These are phyloP conservation scores for Odontamblyopus lacepedii DNA, from an alignment of 2,797 vertebrate genomes.

Conservation along the genomic window DNA sequence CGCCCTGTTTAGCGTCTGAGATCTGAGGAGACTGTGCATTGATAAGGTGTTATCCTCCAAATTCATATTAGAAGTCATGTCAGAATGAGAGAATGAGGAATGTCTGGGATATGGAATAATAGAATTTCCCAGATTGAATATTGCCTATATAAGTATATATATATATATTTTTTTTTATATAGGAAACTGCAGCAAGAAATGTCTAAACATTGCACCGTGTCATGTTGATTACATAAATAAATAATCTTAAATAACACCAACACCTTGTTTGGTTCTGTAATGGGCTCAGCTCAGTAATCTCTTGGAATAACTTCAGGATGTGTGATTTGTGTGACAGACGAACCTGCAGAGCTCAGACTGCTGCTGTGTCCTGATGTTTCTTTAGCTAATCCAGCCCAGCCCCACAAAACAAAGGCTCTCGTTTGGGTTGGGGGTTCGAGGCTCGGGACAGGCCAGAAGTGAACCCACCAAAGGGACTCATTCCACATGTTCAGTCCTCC, in stretches of 20 bases:
- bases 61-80: no score
- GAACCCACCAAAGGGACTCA: slow-evolving; percentile 64
- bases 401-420: slow-evolving; percentile 78
- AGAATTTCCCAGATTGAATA: no score
- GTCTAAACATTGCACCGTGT: no score
- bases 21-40: no score
- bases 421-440: slow-evolving; percentile 70
- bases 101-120: no score
- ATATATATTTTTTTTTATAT: no score
- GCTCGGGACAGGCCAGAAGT: slow-evolving; percentile 65
- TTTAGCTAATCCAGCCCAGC: slow-evolving; percentile 81
- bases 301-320: slow-evolving; percentile 81
- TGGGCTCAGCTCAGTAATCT: slow-evolving; percentile 79
- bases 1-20: no score
- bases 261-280: background rate
- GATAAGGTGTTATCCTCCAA: no score
- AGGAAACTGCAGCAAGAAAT: no score
- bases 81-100: no score
- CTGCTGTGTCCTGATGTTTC: slow-evolving; percentile 72
- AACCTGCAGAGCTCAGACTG: slow-evolving; percentile 75
- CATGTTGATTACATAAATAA: background rate
- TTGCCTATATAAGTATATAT: no score
- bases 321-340: slow-evolving; percentile 65
- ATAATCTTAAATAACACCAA: background rate
- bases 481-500: slow-evolving; percentile 41